Conservation (phyloP, 2,888 invertebrate species). For the Hypomecis atomaria region DNA sequence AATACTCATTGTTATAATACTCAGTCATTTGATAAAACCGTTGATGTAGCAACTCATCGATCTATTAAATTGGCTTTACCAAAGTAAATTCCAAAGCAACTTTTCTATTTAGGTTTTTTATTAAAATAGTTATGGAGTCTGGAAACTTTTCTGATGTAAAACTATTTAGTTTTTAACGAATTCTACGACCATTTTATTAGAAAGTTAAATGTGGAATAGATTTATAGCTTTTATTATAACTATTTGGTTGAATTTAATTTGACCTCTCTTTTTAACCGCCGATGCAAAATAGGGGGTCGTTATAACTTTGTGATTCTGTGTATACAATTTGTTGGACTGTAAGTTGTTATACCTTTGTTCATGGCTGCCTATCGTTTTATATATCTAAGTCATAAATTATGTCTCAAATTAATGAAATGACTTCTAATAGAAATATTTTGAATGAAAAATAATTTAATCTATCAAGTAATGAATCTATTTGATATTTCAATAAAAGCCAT, state of each 20-base stretch:
- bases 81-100: neutral
- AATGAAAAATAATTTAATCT: no score
- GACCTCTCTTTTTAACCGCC: neutral
- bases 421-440: no score
- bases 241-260: neutral
- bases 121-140: slow-evolving; percentile 15
- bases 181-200: slow-evolving; percentile 2
- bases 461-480: no score
- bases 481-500: no score
- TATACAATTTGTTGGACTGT: no score
- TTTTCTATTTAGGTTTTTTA: slow-evolving; percentile 2
- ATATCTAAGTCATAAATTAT: no score
- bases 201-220: slow-evolving; percentile 1
- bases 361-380: no score
- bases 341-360: no score
- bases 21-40: neutral
- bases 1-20: no score
- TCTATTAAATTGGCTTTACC: neutral
- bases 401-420: no score
- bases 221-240: neutral
- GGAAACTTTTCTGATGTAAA: slow-evolving; percentile 11
- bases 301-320: no score
- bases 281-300: no score
- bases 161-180: slow-evolving; percentile 12
- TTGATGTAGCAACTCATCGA: neutral